phyloP scores from a whole-genome alignment of 2,113 vertebrate species.

The Crotophaga sulcirostris region DNA sequence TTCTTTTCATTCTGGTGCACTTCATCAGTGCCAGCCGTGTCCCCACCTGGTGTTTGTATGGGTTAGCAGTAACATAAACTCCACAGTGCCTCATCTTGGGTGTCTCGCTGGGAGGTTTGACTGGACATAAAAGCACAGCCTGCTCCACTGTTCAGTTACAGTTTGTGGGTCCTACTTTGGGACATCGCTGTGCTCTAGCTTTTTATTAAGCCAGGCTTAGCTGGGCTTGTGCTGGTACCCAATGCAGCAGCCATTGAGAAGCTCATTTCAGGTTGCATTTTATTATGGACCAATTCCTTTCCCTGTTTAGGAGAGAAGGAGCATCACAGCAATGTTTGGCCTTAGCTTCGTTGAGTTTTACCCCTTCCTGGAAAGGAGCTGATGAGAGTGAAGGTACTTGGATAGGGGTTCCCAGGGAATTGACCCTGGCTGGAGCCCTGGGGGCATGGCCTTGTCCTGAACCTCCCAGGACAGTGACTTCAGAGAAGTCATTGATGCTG shows the following conservation, averaged over 20 bases:
- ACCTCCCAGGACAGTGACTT: not conserved
- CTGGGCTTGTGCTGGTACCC: not conserved
- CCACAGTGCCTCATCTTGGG: fast-evolving
- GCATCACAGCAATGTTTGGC: not conserved
- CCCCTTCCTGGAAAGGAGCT: not conserved
- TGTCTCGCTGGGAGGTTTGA: not conserved
- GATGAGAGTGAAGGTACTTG: not conserved
- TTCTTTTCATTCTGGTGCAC: not conserved
- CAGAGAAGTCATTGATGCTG: not conserved
- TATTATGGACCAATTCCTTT: not conserved
- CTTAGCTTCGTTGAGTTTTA: not conserved
- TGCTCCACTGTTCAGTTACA: fast-evolving
- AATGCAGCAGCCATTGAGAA: not conserved
- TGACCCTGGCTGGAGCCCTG: not conserved
- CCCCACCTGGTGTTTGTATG: not conserved
- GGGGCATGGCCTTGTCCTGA: not conserved
- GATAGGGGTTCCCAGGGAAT: not conserved
- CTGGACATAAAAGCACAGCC: not conserved
- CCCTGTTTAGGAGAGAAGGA: fast-evolving
- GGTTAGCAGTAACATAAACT: not conserved
- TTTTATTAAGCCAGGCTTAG: not conserved
- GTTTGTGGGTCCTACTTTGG: not conserved
- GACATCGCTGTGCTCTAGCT: not conserved
- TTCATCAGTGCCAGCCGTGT: fast-evolving
- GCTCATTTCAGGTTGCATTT: not conserved